A percentile compares a stretch with the other conserved stretches of the same genome.
Conservation (phyloP, 2,113 vertebrate genomes). For the Rousettus leschenaultii region DNA sequence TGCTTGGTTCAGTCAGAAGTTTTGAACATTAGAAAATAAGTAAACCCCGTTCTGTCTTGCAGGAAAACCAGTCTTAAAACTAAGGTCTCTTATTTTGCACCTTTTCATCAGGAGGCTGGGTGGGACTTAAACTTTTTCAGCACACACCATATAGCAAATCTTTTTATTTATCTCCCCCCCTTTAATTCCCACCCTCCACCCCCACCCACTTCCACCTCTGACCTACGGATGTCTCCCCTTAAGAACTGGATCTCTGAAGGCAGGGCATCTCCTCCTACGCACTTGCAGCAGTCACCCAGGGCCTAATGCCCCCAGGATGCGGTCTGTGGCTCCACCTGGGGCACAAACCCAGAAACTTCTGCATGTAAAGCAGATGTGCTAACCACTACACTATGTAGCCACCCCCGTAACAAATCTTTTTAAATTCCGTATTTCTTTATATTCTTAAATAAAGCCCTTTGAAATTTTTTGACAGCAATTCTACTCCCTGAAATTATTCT, state of each 20-base stretch:
- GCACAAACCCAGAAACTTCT: too few relatives aligned
- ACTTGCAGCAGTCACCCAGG: too few relatives aligned
- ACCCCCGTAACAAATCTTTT: background rate
- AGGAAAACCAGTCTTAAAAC: background rate
- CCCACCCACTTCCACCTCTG: too few relatives aligned
- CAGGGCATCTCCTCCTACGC: too few relatives aligned
- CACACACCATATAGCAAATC: background rate
- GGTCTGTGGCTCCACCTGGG: too few relatives aligned
- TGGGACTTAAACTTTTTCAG: background rate
- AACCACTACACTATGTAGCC: too few relatives aligned
- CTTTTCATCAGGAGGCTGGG: background rate
- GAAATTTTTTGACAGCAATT: conserved; percentile 1
- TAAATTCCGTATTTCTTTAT: background rate
- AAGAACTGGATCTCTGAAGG: too few relatives aligned
- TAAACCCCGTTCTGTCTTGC: background rate
- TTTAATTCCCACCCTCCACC: too few relatives aligned
- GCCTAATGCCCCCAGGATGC: too few relatives aligned
- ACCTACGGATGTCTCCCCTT: too few relatives aligned
- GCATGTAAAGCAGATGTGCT: too few relatives aligned
- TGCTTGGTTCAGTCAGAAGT: background rate
- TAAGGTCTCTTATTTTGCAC: background rate
- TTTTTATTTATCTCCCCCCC: background rate
- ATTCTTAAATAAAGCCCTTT: background rate
- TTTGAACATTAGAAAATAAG: background rate
- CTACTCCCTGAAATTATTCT: background rate